Evolutionary conservation across 2,797 vertebrate species (phyloP), one percentile per base, ranked within the genome.

Genomic region (Todus mexicanus): DNA sequence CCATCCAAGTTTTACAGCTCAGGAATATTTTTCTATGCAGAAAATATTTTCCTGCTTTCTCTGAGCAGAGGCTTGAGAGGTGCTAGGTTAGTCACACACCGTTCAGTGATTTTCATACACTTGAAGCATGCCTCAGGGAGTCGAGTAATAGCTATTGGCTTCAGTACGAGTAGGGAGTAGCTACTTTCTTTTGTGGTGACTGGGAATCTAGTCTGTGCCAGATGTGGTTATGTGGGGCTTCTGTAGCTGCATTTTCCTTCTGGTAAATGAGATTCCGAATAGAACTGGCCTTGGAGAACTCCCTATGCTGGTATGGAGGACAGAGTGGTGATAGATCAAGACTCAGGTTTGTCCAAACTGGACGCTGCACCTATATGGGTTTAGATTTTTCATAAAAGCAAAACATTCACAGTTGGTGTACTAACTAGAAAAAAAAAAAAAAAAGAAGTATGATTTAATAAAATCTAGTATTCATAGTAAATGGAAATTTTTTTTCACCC

Each of bases 141-240:
- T 0, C 3, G 3, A 54, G 26, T 4, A 23, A 25, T 17, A 27
- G 35, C 27, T 7, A 6, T 17, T 5, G 5, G 53, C 37, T 31
- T 33, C 40, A 7, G 25, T 35, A 12, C 1, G 3, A 43, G 27
- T 29, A n/a, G 19, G 54, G 31, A 65, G 33, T n/a, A 45, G 40
- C 56, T 82, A 47, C 37, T 26, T 38, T 37, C 51, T 65, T 22
- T 60, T 1, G 1, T 21, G 50, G 37, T 33, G 33, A 29, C 19
- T 14, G 26, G 60, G 51, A 75, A 23, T 43, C 11, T 56, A 35
- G 10, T 31, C 16, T 75, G 68, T 38, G 51, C 38, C 31, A 35
- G 7, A 33, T 25, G 20, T 38, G 37, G 18, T 61, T 33, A 19
- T 3, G 0, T 26, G 48, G 38, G 33, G 31, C 53, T 77, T 82